Conservation (phyloP, 2,888 invertebrate species). For the Amiota minor region DNA sequence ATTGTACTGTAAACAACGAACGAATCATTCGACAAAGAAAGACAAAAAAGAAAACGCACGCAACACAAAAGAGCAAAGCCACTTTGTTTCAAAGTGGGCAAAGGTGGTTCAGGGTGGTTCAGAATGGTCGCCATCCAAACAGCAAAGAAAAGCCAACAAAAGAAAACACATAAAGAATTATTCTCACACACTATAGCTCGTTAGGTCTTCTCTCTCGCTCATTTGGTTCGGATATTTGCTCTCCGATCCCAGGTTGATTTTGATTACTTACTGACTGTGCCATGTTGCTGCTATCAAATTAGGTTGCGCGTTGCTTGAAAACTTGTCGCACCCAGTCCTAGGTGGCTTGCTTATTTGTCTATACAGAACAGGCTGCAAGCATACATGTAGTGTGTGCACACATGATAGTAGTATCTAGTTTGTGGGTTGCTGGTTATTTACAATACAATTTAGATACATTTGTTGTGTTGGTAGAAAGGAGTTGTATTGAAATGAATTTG, state of each 20-base stretch:
- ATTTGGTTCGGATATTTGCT: no score
- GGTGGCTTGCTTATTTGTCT: not conserved
- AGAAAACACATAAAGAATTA: slow-evolving; percentile 17
- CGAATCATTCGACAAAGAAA: slow-evolving; percentile 32
- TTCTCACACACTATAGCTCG: slow-evolving; percentile 10
- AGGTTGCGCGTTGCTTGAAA: no score
- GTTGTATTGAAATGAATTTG: not conserved
- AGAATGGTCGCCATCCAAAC: not conserved
- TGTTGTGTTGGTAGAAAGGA: slow-evolving; percentile 2
- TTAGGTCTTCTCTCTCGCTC: no score
- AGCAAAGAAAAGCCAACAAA: not conserved
- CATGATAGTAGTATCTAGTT: not conserved
- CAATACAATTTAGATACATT: slow-evolving; percentile 6
- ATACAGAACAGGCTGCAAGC: not conserved
- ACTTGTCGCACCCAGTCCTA: not conserved
- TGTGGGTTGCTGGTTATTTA: not conserved
- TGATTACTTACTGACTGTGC: no score
- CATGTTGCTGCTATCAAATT: no score
- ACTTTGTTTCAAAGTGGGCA: not conserved
- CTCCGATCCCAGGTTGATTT: no score
- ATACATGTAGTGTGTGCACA: not conserved
- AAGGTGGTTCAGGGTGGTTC: not conserved
- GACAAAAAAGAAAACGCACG: slow-evolving; percentile 15
- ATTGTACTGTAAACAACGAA: slow-evolving; percentile 53
- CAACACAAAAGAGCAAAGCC: slow-evolving; percentile 4